Conservation (phyloP, 2,888 invertebrate genomes). For the Morpho helenor region DNA sequence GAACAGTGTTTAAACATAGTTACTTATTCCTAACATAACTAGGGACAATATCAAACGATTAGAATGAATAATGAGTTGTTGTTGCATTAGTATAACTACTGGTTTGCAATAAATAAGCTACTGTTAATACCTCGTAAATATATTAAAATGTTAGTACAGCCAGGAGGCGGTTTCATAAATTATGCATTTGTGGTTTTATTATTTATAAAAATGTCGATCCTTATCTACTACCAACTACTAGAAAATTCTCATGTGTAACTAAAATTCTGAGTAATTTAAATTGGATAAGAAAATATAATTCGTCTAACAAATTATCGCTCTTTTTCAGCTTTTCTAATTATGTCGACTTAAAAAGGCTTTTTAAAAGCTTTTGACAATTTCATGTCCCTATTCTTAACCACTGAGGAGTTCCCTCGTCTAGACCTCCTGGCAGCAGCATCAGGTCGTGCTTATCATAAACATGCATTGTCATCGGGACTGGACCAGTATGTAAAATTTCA, state of each 20-base stretch:
- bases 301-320: too few species aligned
- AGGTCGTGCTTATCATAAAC: too few species aligned
- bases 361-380: too few species aligned
- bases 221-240: not conserved
- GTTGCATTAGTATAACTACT: conserved; percentile 20
- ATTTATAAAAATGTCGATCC: not conserved
- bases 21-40: not conserved
- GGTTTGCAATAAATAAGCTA: conserved; percentile 37
- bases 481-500: too few species aligned
- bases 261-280: too few species aligned
- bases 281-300: too few species aligned
- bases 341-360: too few species aligned
- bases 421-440: too few species aligned
- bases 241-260: not conserved
- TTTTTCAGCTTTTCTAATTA: too few species aligned
- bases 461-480: too few species aligned
- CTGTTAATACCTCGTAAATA: conserved; percentile 48
- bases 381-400: too few species aligned
- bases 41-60: conserved; percentile 4
- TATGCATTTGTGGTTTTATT: conserved; percentile 8
- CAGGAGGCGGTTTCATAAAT: conserved; percentile 27
- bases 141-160: conserved; percentile 48
- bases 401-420: too few species aligned
- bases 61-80: conserved; percentile 10
- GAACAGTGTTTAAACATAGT: not conserved